Evolutionary conservation across 2,888 invertebrate species (phyloP), one percentile per base, ranked within the genome.

Genomic region (Orthosia incerta): DNA sequence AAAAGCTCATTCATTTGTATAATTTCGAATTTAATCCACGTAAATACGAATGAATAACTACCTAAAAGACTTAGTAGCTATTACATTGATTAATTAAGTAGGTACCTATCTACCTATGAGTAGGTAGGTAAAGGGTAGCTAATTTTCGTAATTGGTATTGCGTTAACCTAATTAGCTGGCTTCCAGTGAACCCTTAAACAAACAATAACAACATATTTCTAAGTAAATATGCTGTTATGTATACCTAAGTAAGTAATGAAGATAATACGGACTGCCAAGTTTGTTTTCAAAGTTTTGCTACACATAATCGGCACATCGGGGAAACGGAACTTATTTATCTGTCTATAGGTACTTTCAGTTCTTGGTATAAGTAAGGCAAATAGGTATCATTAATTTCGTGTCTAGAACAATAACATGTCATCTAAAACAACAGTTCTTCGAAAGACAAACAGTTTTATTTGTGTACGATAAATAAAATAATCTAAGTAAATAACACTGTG

Each of bases 401-500:
- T 26, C 45, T 45, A 1, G 13, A 11, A 45, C 56, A 61, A 48
- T 61, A 50, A 60, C 11, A n/a, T 31, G 15, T n/a, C 11, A n/a
- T 31, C 15, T n/a, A 20, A 69, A 74, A 69, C 45, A 75, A 69
- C 45, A 70, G n/a, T 76, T 75, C 55, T 61, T 31, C 61, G 76
- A 61, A 74, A 60, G 15, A 59, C 51, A 50, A 26, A 57, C 46
- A 53, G 11, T 76, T 76, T 26, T 48, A 50, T 60, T 68, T 70
- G 50, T 70, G 26, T 50, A 50, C 9, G n/a, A 3, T 26, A 26
- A 2, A 26, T 26, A 26, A 73, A n/a, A n/a, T n/a, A n/a, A n/a
- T n/a, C n/a, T n/a, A n/a, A n/a, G n/a, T 50, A 59, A 64, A 76
- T 76, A 74, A 74, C 55, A 31, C 20, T 61, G 59, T 79, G 74